Evolutionary conservation across 2,888 invertebrate species (phyloP), one percentile per base, ranked within the genome.

Genomic region (Gnatocerus cornutus): DNA sequence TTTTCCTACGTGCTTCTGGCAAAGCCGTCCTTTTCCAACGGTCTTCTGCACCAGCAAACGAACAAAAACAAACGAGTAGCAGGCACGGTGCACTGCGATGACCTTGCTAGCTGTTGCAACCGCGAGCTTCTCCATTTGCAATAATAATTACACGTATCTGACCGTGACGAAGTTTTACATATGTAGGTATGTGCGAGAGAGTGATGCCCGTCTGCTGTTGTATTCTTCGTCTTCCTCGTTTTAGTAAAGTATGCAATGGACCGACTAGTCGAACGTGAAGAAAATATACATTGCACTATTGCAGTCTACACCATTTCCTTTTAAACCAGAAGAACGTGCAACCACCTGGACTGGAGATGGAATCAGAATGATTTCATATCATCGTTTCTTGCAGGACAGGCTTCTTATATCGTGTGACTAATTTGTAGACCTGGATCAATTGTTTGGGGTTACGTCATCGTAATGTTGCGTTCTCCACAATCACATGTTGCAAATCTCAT

Each of bases 141-240:
- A 69, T 66, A 69, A 69, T 69, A 69, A 69, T 69, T 69, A 69
- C 65, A 64, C 14, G 55, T 45, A 65, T 69, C 65, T 69, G 66
- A 69, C 69, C 69, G 65, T 69, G 69, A 69, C 69, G 69, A 55
- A 63, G 56, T 61, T 53, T 16, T 52, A 16, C 56, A 21, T 21
- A 21, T 21, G 4, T 21, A 21, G 21, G 55, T 62, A 37, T 55
- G 53, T 43, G 53, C 13, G 53, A 63, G 63, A 27, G 63, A 52
- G 48, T 37, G 50, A n/a, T 50, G 48, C 48, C 13, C 27, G 61
- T 61, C 46, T 33, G 46, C n/a, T 59, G 56, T 21, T 37, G 55
- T 53, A 16, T 13, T 13, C 39, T 39, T 43, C 8, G 29, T 59
- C 59, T 46, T 43, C 56, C 43, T 56, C 41, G 39, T 56, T 55